Evolutionary conservation across 2,113 vertebrate genomes (phyloP).

Genomic region (Chlamydotis undulata): DNA sequence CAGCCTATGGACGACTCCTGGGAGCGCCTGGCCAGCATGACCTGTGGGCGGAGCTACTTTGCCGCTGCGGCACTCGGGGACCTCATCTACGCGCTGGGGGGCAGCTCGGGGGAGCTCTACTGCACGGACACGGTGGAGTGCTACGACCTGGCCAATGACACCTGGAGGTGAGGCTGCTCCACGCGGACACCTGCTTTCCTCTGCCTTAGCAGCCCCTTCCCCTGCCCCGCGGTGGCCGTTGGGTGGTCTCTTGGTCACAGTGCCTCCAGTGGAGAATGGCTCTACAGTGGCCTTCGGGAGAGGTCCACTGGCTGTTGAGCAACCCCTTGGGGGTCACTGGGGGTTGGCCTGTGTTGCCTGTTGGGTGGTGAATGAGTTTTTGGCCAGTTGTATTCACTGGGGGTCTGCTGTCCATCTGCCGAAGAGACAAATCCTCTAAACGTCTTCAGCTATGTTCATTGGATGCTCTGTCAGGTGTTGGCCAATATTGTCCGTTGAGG

Average conservation of each 20-base stretch:
- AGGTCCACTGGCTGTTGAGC: not conserved
- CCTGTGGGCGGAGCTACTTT: constrained; percentile 76
- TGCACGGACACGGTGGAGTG: constrained; percentile 76
- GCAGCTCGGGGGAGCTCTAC: constrained; percentile 67
- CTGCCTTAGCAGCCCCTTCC: not conserved
- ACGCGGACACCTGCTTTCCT: not conserved
- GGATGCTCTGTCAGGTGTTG: not conserved
- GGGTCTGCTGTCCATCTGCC: not conserved
- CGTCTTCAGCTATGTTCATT: not conserved
- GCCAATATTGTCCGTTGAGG: not conserved
- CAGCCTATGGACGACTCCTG: constrained; percentile 72
- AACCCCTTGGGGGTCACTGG: not conserved
- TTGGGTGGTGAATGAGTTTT: not conserved
- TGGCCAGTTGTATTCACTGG: not conserved
- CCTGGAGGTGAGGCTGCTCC: constrained; percentile 76
- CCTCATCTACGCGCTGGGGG: constrained; percentile 80
- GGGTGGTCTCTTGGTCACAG: not conserved
- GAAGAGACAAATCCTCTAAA: not conserved
- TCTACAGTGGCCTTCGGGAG: not conserved
- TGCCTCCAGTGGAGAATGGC: not conserved
- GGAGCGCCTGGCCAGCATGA: constrained; percentile 77
- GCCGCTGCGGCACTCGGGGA: constrained; percentile 71
- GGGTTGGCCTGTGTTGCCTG: not conserved
- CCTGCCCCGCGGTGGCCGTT: not conserved
- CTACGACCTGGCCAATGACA: constrained; percentile 70